phyloP scores from a whole-genome alignment of 1,140 invertebrate genomes.

The Aporrectodea caliginosa region DNA sequence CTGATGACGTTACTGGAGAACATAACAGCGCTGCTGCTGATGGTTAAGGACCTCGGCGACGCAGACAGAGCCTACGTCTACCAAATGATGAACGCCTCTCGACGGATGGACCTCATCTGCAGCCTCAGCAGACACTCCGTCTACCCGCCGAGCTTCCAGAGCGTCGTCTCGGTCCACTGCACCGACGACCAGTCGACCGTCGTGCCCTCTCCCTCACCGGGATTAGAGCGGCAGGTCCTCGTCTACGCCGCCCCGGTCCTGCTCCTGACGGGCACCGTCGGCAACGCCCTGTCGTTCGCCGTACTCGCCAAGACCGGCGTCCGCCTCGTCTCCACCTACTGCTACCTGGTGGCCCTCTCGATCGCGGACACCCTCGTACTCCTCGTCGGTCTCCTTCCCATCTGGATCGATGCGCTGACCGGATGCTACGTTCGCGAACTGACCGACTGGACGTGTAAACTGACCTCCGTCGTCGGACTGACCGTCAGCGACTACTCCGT shows the following conservation, averaged over 20 bases:
- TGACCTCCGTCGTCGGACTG: conserved; percentile 32
- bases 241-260: background rate
- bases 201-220: background rate
- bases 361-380: conserved; percentile 38
- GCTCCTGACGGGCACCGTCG: conserved; percentile 34
- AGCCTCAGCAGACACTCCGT: background rate
- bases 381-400: conserved; percentile 31
- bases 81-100: background rate
- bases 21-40: background rate
- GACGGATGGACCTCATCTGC: background rate
- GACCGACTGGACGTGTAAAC: conserved; percentile 32
- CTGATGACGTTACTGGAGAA: no score
- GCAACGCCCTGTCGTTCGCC: conserved; percentile 37
- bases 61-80: background rate
- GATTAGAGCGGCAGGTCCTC: background rate
- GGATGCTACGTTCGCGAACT: conserved; percentile 24
- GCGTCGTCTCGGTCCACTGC: background rate
- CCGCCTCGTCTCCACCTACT: conserved; percentile 32
- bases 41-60: background rate
- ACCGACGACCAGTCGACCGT: background rate
- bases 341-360: conserved; percentile 37
- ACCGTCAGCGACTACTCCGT: conserved; percentile 50
- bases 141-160: background rate
- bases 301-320: conserved; percentile 33
- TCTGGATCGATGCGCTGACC: conserved; percentile 32